These are phyloP conservation scores for Sebastes taczanowskii DNA, from an alignment of 2,797 vertebrate genomes.

Conservation along the genomic window DNA sequence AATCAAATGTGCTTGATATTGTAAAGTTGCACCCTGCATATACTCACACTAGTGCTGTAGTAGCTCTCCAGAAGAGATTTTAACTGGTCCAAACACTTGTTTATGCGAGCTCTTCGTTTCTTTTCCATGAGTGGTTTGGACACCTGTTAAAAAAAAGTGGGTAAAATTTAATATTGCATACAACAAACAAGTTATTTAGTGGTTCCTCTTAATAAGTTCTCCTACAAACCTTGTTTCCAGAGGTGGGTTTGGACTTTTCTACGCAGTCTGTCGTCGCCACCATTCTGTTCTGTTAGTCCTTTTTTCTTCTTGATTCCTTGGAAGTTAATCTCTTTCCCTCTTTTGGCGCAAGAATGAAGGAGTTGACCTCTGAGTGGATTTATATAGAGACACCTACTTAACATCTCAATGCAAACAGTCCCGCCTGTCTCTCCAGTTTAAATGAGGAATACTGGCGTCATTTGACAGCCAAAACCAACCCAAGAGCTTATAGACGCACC, in stretches of 20 bases:
- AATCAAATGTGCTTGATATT: neutral
- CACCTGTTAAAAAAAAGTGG: conserved; percentile 68
- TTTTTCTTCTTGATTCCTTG: conserved; percentile 15
- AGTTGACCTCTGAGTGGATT: conserved; percentile 61
- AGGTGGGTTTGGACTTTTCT: conserved; percentile 58
- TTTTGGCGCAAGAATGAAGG: conserved; percentile 40
- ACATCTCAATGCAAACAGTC: conserved; percentile 86
- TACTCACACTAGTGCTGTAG: conserved; percentile 87
- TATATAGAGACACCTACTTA: conserved; percentile 86
- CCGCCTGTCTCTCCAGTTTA: conserved; percentile 60
- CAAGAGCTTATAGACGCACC: neutral
- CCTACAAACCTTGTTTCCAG: conserved; percentile 75
- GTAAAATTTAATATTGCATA: neutral
- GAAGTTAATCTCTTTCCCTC: conserved; percentile 26
- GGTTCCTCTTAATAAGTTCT: neutral
- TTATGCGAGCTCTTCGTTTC: conserved; percentile 90
- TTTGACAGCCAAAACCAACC: conserved; percentile 31
- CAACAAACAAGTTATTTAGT: too few relatives aligned
- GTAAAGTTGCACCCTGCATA: neutral
- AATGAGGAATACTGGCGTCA: conserved; percentile 52
- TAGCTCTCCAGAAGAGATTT: conserved; percentile 86
- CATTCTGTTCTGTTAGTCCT: conserved; percentile 69
- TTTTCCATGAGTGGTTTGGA: conserved; percentile 94
- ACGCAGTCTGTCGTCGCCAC: conserved; percentile 70
- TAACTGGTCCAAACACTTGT: conserved; percentile 88